phyloP scores from a whole-genome alignment of 2,888 invertebrate species.

The Itoplectis maculator region DNA sequence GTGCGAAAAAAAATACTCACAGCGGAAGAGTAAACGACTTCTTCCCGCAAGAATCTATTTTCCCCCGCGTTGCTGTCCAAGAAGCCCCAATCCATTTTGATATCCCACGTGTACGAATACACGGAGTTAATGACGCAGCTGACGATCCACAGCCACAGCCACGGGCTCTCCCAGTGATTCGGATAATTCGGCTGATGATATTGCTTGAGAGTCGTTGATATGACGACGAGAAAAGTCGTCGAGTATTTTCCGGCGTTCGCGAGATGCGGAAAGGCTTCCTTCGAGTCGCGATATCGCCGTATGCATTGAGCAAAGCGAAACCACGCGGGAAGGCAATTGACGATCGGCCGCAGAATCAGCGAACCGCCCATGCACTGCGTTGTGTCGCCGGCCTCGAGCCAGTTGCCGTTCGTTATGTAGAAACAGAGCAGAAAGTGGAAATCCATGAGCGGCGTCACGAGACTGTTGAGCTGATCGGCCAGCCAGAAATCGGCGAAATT shows the following conservation, averaged over 20 bases:
- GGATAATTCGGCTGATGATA: slow-evolving; percentile 87
- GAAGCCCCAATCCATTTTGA: slow-evolving; percentile 99
- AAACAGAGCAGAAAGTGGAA: slow-evolving; percentile 97
- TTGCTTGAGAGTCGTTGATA: slow-evolving; percentile 91
- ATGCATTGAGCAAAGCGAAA: slow-evolving; percentile 99
- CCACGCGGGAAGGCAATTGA: slow-evolving; percentile 98
- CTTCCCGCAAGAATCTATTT: slow-evolving; percentile 96
- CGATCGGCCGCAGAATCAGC: slow-evolving; percentile 92
- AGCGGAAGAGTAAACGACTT: slow-evolving; percentile 96
- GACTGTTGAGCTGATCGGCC: slow-evolving; percentile 98
- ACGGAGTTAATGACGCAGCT: slow-evolving; percentile 94
- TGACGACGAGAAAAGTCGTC: slow-evolving; percentile 97
- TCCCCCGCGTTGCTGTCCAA: slow-evolving; percentile 96
- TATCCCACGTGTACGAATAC: slow-evolving; percentile 99
- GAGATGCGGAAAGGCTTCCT: slow-evolving; percentile 97
- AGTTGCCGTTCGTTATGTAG: slow-evolving; percentile 92
- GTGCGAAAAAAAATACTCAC: slow-evolving; percentile 85
- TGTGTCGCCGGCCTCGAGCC: slow-evolving; percentile 88
- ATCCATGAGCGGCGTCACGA: slow-evolving; percentile 95
- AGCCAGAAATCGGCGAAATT: slow-evolving; percentile 99
- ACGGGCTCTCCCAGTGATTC: slow-evolving; percentile 91
- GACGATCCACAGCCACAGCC: slow-evolving; percentile 95
- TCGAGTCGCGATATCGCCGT: slow-evolving; percentile 96
- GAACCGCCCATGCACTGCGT: slow-evolving; percentile 90
- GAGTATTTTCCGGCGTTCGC: slow-evolving; percentile 99